These are phyloP conservation scores for Cyclina sinensis DNA, from an alignment of 1,140 invertebrate species.

Conservation along the genomic window DNA sequence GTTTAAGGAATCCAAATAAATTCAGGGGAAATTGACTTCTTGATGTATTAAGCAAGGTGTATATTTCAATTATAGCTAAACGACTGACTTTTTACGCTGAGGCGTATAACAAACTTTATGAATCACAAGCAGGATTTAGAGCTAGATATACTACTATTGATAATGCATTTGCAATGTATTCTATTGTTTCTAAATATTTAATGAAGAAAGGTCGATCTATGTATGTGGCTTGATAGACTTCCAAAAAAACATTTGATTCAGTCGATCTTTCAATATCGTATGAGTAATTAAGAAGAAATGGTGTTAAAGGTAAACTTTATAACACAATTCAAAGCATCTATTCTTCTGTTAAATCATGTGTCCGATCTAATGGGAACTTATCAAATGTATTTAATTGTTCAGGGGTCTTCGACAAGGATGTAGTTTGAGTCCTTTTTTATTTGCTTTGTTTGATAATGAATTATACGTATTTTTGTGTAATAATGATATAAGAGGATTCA, in stretches of 20 bases:
- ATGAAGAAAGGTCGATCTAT: conserved; percentile 8
- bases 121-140: conserved; percentile 45
- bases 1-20: background rate
- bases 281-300: background rate
- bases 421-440: conserved; percentile 32
- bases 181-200: background rate
- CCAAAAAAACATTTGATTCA: conserved; percentile 37
- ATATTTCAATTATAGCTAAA: conserved; percentile 12
- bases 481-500: conserved; percentile 9
- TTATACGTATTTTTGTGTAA: background rate
- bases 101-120: background rate
- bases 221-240: conserved; percentile 23
- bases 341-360: conserved; percentile 19
- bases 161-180: conserved; percentile 37
- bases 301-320: conserved; percentile 15
- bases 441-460: conserved; percentile 50
- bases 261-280: background rate
- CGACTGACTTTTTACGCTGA: background rate
- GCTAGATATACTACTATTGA: conserved; percentile 26
- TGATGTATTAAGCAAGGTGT: background rate
- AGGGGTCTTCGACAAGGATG: conserved; percentile 36
- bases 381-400: conserved; percentile 20
- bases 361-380: background rate
- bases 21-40: background rate
- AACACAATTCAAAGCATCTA: conserved; percentile 35